A percentile compares a stretch with the other conserved stretches of the same genome.
Conservation (phyloP, 2,113 vertebrate species). For the Cryptotis parvus region DNA sequence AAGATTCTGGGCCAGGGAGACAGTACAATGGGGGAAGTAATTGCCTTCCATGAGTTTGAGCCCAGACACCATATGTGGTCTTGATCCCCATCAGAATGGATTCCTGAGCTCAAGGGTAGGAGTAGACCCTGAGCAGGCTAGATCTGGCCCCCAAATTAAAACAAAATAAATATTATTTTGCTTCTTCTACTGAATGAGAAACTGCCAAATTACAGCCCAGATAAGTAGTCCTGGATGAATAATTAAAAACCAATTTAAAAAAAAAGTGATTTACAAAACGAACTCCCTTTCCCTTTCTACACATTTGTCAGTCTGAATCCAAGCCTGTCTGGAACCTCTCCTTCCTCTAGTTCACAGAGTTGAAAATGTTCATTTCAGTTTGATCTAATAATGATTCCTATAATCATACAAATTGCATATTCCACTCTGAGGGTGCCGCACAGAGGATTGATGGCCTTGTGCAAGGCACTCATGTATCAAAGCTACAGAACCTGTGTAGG, state of each 20-base stretch:
- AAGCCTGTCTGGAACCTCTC: not conserved
- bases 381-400: constrained; percentile 62
- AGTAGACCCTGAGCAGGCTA: too few species aligned
- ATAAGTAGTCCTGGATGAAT: not conserved
- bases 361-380: constrained; percentile 56
- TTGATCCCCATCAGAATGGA: too few species aligned
- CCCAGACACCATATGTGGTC: too few species aligned
- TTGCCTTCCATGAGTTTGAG: too few species aligned
- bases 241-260: not conserved
- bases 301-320: not conserved
- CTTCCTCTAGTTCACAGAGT: constrained; percentile 36
- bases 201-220: not conserved
- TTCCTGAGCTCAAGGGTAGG: too few species aligned
- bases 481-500: constrained; percentile 12
- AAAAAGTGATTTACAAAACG: not conserved
- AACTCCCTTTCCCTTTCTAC: not conserved
- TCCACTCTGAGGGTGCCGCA: not conserved
- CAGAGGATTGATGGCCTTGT: constrained; percentile 47
- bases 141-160: not conserved
- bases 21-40: too few species aligned
- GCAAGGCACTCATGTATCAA: constrained; percentile 49
- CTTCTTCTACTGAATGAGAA: not conserved
- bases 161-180: not conserved
- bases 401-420: constrained; percentile 63
- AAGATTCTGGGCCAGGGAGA: too few species aligned